These are phyloP conservation scores for Petrocephalus schoutedeni DNA, from an alignment of 2,797 vertebrate species.

Conservation along the genomic window DNA sequence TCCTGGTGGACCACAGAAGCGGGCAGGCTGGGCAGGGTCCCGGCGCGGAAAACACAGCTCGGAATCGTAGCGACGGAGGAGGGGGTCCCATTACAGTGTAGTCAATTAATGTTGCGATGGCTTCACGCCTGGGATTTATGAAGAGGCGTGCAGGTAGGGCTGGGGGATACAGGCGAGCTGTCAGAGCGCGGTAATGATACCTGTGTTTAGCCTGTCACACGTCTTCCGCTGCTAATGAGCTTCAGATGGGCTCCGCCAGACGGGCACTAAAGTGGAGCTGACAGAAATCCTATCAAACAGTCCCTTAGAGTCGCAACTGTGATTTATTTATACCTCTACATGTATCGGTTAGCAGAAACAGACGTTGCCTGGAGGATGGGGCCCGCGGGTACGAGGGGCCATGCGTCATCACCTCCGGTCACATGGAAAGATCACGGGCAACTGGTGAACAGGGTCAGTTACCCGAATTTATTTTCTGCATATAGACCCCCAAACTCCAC, in stretches of 20 bases:
- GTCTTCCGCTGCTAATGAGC: constrained; percentile 36
- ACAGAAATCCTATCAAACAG: constrained; percentile 45
- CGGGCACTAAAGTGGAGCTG: constrained; percentile 35
- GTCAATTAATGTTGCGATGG: constrained; percentile 34
- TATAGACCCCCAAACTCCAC: background rate
- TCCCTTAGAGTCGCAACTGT: constrained; percentile 34
- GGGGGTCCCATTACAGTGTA: constrained; percentile 34
- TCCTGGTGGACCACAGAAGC: constrained; percentile 9
- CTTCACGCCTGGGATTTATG: constrained; percentile 30
- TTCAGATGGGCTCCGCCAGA: constrained; percentile 35
- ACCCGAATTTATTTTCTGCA: background rate
- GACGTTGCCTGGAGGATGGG: background rate
- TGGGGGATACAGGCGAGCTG: constrained; percentile 27
- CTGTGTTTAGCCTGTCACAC: constrained; percentile 28
- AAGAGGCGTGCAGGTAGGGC: constrained; percentile 28
- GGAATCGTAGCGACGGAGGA: background rate
- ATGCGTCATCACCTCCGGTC: no score
- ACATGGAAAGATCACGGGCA: no score
- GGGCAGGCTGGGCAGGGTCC: background rate
- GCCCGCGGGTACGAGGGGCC: background rate
- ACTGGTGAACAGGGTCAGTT: background rate
- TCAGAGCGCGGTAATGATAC: constrained; percentile 33
- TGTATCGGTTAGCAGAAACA: constrained; percentile 9
- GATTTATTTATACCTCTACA: constrained; percentile 41
- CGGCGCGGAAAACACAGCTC: background rate